These are phyloP conservation scores for Cygnus olor DNA, from an alignment of 2,797 vertebrate species.

Conservation along the genomic window DNA sequence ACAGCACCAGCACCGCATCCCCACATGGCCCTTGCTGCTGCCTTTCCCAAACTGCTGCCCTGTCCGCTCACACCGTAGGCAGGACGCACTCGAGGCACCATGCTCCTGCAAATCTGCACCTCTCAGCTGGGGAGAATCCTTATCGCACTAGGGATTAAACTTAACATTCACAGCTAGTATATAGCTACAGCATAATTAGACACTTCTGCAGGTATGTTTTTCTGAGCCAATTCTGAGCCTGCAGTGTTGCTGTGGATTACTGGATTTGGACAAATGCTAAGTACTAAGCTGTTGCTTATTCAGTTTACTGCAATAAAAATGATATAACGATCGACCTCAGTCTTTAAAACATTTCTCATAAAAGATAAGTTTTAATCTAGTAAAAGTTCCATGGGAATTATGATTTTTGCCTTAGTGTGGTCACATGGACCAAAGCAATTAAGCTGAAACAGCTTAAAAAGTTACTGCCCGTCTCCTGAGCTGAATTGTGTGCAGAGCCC, in stretches of 20 bases:
- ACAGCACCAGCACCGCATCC: accelerated
- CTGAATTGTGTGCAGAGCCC: background rate
- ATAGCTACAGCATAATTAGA: background rate
- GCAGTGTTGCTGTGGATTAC: background rate
- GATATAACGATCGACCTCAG: background rate
- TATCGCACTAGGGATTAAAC: background rate
- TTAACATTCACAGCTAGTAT: constrained; percentile 28
- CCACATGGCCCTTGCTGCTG: accelerated
- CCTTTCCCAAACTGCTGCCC: background rate
- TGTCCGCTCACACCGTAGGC: accelerated
- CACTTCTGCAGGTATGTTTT: background rate
- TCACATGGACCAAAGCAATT: constrained; percentile 7
- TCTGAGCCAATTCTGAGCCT: background rate
- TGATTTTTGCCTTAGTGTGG: background rate
- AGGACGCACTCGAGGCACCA: background rate
- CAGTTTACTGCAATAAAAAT: constrained; percentile 30
- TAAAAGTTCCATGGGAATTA: background rate
- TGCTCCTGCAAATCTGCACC: accelerated
- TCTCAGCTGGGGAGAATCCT: background rate
- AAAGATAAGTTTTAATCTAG: background rate
- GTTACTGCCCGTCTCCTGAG: constrained; percentile 8
- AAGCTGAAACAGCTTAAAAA: constrained; percentile 20
- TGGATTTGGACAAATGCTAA: background rate
- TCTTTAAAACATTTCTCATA: background rate
- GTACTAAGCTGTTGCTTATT: background rate